Evolutionary conservation across 1,140 invertebrate species (phyloP).

Genomic region (Anastatus disparis): DNA sequence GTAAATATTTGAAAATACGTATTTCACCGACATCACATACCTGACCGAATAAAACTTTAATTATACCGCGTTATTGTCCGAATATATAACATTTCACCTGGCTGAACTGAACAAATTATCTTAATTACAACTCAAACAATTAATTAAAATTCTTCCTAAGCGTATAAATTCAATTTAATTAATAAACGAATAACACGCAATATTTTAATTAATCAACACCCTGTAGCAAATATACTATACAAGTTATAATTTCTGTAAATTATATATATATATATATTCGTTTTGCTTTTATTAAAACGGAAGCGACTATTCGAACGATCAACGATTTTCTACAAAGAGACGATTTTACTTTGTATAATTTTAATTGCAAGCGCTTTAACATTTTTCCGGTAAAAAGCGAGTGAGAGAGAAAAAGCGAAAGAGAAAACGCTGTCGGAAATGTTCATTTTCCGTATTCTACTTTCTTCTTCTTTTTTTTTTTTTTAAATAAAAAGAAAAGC

Average conservation of each 20-base stretch:
- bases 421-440: too few species aligned
- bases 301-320: too few species aligned
- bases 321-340: neutral
- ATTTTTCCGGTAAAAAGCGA: too few species aligned
- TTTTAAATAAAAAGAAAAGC: too few species aligned
- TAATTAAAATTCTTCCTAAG: neutral
- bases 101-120: neutral
- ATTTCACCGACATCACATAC: neutral
- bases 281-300: too few species aligned
- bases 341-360: constrained; percentile 2
- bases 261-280: too few species aligned
- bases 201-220: neutral
- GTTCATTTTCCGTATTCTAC: too few species aligned
- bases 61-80: neutral
- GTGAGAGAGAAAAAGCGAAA: too few species aligned
- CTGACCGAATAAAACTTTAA: neutral
- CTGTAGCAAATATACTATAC: neutral
- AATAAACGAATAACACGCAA: neutral
- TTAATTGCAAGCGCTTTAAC: neutral
- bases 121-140: constrained; percentile 10
- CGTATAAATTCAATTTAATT: neutral
- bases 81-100: neutral
- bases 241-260: neutral
- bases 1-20: neutral
- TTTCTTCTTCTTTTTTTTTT: too few species aligned